phyloP scores from a whole-genome alignment of 2,888 invertebrate species.

The Dexiosoma caninum region DNA sequence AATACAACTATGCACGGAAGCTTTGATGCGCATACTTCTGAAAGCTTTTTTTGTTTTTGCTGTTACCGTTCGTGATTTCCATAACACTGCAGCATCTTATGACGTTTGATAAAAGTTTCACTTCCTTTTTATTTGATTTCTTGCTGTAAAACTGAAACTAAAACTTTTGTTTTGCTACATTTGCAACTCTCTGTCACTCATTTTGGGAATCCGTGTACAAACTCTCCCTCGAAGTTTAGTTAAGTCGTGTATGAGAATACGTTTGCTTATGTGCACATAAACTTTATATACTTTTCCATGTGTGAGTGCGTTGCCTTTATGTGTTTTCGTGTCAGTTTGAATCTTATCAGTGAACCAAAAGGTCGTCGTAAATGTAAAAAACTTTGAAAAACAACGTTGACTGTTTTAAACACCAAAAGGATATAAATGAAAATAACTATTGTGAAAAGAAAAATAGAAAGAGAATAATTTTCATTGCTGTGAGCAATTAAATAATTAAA shows the following conservation, averaged over 20 bases:
- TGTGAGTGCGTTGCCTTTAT: constrained; percentile 40
- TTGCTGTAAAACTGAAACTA: background rate
- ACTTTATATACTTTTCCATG: constrained; percentile 10
- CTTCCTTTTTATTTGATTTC: background rate
- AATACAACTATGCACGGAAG: background rate
- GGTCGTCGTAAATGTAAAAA: constrained; percentile 65
- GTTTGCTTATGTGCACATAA: constrained; percentile 26
- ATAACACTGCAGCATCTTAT: constrained; percentile 48
- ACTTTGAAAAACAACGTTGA: background rate
- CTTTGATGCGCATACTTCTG: constrained; percentile 1
- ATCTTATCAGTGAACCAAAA: constrained; percentile 70
- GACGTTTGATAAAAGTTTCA: constrained; percentile 38
- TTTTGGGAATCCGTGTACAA: background rate
- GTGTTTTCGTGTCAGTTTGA: constrained; percentile 71
- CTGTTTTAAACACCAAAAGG: background rate
- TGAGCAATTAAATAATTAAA: background rate
- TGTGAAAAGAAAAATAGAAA: background rate
- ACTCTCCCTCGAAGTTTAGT: background rate
- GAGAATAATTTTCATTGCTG: background rate
- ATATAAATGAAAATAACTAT: constrained; percentile 1
- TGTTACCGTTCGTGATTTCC: constrained; percentile 3
- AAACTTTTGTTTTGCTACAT: constrained; percentile 19
- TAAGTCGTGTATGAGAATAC: background rate
- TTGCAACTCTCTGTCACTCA: constrained; percentile 11
- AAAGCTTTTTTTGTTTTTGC: background rate